These are phyloP conservation scores for Dysmachus trigonus DNA, from an alignment of 2,888 invertebrate species.

Conservation along the genomic window DNA sequence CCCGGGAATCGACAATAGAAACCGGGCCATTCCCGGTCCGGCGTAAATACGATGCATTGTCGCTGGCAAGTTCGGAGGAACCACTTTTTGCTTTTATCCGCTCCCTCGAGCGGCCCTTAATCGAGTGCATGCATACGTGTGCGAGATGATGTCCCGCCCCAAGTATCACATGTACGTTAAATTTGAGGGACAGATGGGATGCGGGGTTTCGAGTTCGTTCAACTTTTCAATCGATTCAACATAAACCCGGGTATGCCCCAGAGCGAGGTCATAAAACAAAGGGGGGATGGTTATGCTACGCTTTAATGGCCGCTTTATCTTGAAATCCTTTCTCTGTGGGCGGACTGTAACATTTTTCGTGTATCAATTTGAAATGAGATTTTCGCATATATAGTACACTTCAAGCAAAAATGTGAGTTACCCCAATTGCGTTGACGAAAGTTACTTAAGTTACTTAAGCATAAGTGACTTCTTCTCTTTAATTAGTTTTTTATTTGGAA, in stretches of 20 bases:
- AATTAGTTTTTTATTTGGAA: background rate
- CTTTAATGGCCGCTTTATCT: background rate
- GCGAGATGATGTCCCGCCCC: background rate
- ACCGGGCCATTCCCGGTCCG: background rate
- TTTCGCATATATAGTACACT: background rate
- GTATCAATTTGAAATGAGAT: background rate
- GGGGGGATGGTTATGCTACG: background rate
- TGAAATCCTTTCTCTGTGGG: background rate
- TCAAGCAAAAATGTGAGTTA: background rate
- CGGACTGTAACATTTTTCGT: background rate
- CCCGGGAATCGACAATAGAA: constrained; percentile 2
- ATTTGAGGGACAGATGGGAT: constrained; percentile 6
- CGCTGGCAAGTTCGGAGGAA: background rate
- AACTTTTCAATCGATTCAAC: constrained; percentile 26
- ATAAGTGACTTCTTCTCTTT: background rate
- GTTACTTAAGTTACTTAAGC: background rate
- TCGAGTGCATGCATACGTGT: constrained; percentile 7
- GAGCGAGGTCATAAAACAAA: background rate
- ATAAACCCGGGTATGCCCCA: background rate
- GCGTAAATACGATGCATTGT: background rate
- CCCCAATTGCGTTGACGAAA: background rate
- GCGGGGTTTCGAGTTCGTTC: background rate
- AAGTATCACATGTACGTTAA: background rate
- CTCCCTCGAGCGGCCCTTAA: background rate
- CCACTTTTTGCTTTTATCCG: background rate